Evolutionary conservation across 2,113 vertebrate genomes (phyloP).

Genomic region (Cheirogaleus medius): DNA sequence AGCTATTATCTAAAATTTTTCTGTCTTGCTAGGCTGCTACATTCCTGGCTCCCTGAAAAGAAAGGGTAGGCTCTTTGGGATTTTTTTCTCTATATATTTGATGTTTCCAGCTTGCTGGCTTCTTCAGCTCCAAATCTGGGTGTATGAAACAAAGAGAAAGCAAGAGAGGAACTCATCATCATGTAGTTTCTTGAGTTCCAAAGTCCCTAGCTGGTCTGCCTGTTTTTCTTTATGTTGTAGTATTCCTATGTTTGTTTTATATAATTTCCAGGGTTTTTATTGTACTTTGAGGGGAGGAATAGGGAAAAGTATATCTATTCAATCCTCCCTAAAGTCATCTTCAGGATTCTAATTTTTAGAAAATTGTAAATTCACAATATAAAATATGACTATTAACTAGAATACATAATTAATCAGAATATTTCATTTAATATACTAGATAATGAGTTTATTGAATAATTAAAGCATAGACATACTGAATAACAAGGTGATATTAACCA

Average conservation of each 20-base stretch:
- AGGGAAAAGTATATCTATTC: not conserved
- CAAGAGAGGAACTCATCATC: not conserved
- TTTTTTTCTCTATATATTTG: not conserved
- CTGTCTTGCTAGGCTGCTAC: not conserved
- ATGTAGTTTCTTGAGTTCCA: not conserved
- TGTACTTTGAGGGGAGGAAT: not conserved
- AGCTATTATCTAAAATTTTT: not conserved
- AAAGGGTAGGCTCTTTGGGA: not conserved
- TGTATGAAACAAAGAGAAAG: not conserved
- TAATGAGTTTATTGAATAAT: not conserved
- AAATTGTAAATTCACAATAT: not conserved
- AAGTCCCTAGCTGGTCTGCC: not conserved
- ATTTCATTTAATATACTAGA: not conserved
- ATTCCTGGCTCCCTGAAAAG: not conserved
- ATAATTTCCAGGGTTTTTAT: not conserved
- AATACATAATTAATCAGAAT: not conserved
- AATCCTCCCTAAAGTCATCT: not conserved
- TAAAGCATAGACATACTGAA: not conserved
- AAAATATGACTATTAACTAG: not conserved
- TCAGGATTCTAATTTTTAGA: not conserved
- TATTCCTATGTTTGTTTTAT: not conserved
- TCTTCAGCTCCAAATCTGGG: not conserved
- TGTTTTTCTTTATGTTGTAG: not conserved
- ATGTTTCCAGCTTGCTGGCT: not conserved
- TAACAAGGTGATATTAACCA: not conserved